phyloP scores from a whole-genome alignment of 2,797 vertebrate genomes.

The Vipera ursinii region DNA sequence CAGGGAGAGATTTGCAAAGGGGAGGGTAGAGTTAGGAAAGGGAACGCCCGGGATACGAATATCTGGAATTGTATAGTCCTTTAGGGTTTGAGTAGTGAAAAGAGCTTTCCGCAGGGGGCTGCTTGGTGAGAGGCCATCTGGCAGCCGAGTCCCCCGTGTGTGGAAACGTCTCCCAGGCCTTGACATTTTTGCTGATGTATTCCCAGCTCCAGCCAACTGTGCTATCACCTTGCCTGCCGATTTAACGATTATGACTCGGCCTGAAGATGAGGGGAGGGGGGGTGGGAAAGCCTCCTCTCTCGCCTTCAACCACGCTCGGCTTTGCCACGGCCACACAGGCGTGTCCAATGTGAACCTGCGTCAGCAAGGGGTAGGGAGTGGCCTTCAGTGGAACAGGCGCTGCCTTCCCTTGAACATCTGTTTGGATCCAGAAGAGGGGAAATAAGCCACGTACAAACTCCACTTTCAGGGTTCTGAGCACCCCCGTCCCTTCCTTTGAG shows the following conservation, averaged over 20 bases:
- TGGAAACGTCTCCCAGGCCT: neutral
- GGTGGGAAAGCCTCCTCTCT: conserved; percentile 22
- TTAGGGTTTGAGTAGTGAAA: neutral
- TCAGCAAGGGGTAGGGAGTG: conserved; percentile 41
- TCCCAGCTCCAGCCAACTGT: accelerated
- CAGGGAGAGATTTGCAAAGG: neutral
- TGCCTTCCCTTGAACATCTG: neutral
- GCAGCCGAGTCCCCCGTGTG: neutral
- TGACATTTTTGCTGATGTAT: neutral
- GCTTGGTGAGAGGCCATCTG: neutral
- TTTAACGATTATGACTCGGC: accelerated
- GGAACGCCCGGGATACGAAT: too few relatives aligned
- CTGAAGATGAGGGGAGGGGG: neutral
- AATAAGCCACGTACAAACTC: neutral
- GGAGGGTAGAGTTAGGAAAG: neutral
- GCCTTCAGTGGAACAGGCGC: neutral
- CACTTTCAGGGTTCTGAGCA: neutral
- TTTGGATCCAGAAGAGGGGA: neutral
- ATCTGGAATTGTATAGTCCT: neutral
- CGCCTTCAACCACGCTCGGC: conserved; percentile 11
- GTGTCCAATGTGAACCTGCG: conserved; percentile 34
- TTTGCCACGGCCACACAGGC: conserved; percentile 29
- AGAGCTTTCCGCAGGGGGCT: neutral
- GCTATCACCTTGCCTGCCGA: neutral
- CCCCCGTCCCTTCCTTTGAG: neutral